Evolutionary conservation across 2,113 vertebrate species (phyloP), one percentile per base, ranked within the genome.

Genomic region (Lophius piscatorius): DNA sequence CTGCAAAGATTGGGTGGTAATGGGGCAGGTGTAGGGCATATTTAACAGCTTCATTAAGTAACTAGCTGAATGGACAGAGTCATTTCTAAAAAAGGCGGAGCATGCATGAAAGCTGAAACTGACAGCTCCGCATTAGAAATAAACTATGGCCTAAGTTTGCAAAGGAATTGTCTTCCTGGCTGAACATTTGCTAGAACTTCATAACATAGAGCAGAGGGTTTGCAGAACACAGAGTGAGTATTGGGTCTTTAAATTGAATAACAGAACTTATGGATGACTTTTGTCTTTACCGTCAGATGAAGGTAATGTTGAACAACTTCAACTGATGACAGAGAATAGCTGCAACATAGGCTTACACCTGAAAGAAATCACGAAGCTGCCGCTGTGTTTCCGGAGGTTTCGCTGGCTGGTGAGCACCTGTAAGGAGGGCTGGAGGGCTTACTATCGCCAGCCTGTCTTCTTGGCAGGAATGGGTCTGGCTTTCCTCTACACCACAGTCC

Each of bases 401-500:
- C 55, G 42, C 9, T 76, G 85, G 69, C 72, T 92, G 41, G 69
- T 93, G 39, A 70, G 44, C 66, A 91, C 74, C 8, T 92, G 90
- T 75, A 78, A 33, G 24, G 86, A 91, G 0, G 89, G 91, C 22
- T 92, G 91, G 92, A 91, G 76, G 63, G 88, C 82, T 0, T 92
- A 92, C 76, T 91, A 91, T 69, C 80, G 71, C 45, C 91, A 92
- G 76, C 90, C 87, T 0, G 85, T 93, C 42, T 91, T 94, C 73
- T 85, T 92, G 45, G 91, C 92, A 2, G 90, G 92, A 70, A 81
- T 93, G 91, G 91, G 90, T 18, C 75, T 93, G 59, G 92, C 91
- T 31, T 93, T 94, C 73, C 85, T 94, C 35, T 94, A 91, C 86
- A 93, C 89, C 46, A 92, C 84, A 0, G 91, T 93, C 13, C 88